Evolutionary conservation across 1,140 invertebrate genomes (phyloP), one percentile per base, ranked within the genome.

Genomic region (Pristionchus pacificus): DNA sequence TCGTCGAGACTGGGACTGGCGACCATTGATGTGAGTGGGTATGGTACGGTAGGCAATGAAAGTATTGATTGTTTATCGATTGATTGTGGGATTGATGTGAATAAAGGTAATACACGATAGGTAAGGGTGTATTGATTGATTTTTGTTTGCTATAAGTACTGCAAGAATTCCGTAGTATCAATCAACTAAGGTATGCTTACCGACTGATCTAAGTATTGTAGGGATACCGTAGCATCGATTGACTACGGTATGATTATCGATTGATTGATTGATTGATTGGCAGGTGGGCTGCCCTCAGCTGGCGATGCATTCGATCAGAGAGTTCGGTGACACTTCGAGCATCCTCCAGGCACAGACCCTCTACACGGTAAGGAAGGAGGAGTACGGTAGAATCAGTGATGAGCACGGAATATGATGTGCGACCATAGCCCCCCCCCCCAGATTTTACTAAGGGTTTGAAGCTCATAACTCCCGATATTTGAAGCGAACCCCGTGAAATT

Each of bases 281-380:
- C 38, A 49, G 38, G 38, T 87, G 24, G 86, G 86, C 2, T 81
- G 79, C 1, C 82, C 86, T 10, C 85, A 86, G 71, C 79, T 87
- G n/a, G 81, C 82, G 28, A 87, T 87, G 86, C 86, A 87, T 76
- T 86, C 85, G 24, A 86, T 86, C 70, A 74, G 86, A 55, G 86
- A 87, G 77, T 85, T 85, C 81, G 83, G 83, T 24, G 83, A 81
- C 69, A 85, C 84, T 1, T 75, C 79, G 0, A 82, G 81, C 72
- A 74, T 79, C 63, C 69, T 66, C 60, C 73, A 77, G 32, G 75
- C 75, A 2, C 74, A 49, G 1, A 75, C 25, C 27, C 67, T 76
- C 38, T 76, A 74, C 67, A 55, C 38, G 38, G 38, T 49, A n/a
- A n/a, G n/a, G n/a, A n/a, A n/a, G n/a, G n/a, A n/a, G 38, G 38